phyloP scores from a whole-genome alignment of 2,113 vertebrate genomes.

The Upupa epops region DNA sequence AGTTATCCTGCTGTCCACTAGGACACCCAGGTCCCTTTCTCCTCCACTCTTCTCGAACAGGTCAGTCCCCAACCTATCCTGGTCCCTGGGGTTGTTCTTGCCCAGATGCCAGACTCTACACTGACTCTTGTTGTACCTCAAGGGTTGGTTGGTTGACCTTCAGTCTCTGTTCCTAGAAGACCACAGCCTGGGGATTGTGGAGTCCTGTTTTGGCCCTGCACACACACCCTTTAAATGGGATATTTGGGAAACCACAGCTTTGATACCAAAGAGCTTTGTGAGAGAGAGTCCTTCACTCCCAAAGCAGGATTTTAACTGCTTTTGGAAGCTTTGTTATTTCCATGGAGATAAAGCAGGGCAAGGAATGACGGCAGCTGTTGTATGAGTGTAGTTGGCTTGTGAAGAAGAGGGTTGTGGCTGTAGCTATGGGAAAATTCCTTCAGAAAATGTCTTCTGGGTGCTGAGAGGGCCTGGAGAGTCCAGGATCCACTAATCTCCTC shows the following conservation, averaged over 20 bases:
- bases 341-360: background rate
- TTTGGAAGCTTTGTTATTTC: background rate
- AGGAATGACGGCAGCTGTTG: background rate
- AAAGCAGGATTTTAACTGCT: background rate
- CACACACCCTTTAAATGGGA: background rate
- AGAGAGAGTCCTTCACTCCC: background rate
- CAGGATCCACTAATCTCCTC: background rate
- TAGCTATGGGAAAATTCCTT: background rate
- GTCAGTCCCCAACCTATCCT: no score
- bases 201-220: background rate
- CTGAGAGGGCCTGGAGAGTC: background rate
- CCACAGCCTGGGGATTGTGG: rapidly evolving
- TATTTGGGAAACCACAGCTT: background rate
- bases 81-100: no score
- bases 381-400: background rate
- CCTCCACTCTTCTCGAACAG: no score
- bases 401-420: background rate
- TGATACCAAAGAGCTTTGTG: background rate
- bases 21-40: no score
- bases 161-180: background rate
- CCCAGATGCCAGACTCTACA: no score
- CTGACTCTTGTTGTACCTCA: no score
- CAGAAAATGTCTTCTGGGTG: background rate
- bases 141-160: background rate
- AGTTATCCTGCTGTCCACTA: no score